phyloP scores from a whole-genome alignment of 2,888 invertebrate species.

The Andrena trimmerana region DNA sequence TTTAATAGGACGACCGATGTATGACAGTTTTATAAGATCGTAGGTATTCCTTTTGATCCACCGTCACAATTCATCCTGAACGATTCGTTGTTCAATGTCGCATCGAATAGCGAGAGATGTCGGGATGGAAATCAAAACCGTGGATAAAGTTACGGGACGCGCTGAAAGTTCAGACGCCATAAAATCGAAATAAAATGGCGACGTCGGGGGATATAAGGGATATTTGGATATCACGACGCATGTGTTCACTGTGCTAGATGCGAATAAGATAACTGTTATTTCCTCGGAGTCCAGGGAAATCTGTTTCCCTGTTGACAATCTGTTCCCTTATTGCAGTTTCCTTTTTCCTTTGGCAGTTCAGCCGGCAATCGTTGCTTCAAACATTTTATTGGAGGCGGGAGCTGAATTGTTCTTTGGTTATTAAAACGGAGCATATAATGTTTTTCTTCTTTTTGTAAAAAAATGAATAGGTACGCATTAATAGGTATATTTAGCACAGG shows the following conservation, averaged over 20 bases:
- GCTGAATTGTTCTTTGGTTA: too few species aligned
- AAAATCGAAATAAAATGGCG: conserved; percentile 14
- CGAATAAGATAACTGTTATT: conserved; percentile 2
- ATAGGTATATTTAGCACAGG: too few species aligned
- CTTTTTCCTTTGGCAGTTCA: too few species aligned
- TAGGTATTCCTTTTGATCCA: conserved; percentile 6
- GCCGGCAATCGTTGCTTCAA: too few species aligned
- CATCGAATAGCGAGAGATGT: conserved; percentile 14
- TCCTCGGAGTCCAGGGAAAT: neutral
- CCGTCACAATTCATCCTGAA: conserved; percentile 33
- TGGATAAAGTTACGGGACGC: neutral
- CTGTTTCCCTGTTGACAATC: conserved; percentile 2
- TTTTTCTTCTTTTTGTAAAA: too few species aligned
- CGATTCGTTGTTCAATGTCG: conserved; percentile 13
- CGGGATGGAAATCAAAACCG: neutral
- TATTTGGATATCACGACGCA: conserved; percentile 6
- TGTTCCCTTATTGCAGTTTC: too few species aligned
- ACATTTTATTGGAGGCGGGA: too few species aligned
- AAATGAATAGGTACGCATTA: too few species aligned
- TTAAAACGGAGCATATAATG: too few species aligned
- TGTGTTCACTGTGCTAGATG: neutral
- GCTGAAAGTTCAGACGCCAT: neutral
- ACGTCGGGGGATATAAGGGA: neutral
- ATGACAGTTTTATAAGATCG: conserved; percentile 44
- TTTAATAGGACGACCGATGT: conserved; percentile 43